Base-by-base conservation (phyloP, 2,797 vertebrate genomes). In the Acestrorhynchus altus region DNA sequence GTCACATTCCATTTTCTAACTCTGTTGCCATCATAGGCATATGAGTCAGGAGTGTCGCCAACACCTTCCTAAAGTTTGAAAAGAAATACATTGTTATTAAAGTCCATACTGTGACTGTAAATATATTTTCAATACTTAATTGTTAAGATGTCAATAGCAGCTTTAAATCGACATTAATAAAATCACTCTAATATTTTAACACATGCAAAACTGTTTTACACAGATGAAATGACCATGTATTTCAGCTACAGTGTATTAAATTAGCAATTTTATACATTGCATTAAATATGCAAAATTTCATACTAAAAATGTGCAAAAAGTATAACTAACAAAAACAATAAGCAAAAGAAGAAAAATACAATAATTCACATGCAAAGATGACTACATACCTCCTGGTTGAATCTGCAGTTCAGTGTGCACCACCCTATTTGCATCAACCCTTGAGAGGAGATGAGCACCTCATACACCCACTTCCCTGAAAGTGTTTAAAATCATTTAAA, bases 1-100 rank as follows among this genome's bases (percentile, higher is more conserved):
- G 97, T 98, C 82, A 99, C 96, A 0, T 99, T 99, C 98, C 98
- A 99, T 87, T 99, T 99, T 80, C 98, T 93, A n/a, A 99, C 97
- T 76, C 98, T 86, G 92, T 99, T 99, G 8, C 98, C 98, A 3
- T 99, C 97, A 0, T 99, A 99, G 0, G 98, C 98, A 0, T 99
- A 99, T 0, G 97, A 98, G 83, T 99, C 96, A 0, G 96, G 95
- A 0, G 98, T 99, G 86, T 98, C 98, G 2, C 98, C 98, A 4
- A 97, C 98, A 0, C 98, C 98, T 79, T 99, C 97, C 98, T 99
- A 85, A 4, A 46, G 44, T 12, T 12, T 46, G 6, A 6, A 35
- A 2, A 35, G 6, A 35, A 35, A 35, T 35, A 35, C 31, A 35
- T 35, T 35, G 2, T 6, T 6, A 35, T 35, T 2, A 35, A 2